Evolutionary conservation across 2,797 vertebrate genomes (phyloP).

Genomic region (Cetoscarus ocellatus): DNA sequence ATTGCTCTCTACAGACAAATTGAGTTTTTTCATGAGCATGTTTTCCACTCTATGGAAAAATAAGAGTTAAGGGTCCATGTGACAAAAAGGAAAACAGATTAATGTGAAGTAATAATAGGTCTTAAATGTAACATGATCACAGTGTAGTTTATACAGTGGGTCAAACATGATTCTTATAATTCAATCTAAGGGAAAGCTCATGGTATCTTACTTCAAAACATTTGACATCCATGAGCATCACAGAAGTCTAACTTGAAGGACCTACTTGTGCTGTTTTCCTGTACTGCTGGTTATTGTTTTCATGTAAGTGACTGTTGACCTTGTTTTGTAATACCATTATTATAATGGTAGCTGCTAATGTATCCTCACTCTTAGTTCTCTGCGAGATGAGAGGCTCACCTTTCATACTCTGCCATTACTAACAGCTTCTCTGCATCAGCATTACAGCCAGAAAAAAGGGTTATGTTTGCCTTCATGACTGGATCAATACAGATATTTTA

Average conservation of each 20-base stretch:
- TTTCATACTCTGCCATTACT: slow-evolving; percentile 1
- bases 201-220: neutral
- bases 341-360: slow-evolving; percentile 17
- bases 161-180: neutral
- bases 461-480: slow-evolving; percentile 6
- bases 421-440: neutral
- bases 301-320: slow-evolving; percentile 4
- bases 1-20: no score
- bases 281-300: slow-evolving; percentile 9
- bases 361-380: slow-evolving; percentile 2
- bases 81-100: no score
- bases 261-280: neutral
- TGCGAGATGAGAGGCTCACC: slow-evolving; percentile 6
- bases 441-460: neutral
- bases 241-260: neutral
- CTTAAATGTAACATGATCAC: no score
- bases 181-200: neutral
- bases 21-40: no score
- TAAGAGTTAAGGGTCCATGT: no score
- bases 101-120: no score
- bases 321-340: slow-evolving; percentile 20
- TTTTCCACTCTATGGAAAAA: no score
- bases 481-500: neutral
- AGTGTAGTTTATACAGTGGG: no score
- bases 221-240: neutral